Base-by-base conservation (phyloP, 2,797 vertebrate species). In the Moxostoma hubbsi region DNA sequence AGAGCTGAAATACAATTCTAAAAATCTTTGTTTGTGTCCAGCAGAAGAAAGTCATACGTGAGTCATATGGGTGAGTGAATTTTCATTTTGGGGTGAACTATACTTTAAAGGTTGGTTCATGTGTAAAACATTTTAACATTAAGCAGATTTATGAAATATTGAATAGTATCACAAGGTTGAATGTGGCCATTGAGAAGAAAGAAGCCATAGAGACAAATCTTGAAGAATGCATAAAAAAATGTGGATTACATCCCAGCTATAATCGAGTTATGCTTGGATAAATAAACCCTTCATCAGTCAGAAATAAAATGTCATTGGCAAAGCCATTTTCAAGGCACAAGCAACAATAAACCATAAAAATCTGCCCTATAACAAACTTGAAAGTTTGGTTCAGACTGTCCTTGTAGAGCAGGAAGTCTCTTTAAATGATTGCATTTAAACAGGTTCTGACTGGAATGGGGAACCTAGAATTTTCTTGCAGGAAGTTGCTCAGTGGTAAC, bases 381-480 rank as follows among this genome's bases (percentile, higher is more conserved):
- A 36, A 36, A 36, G 36, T 36, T 3, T 36, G 36, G 36, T 36
- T 36, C 36, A 3, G 4, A 36, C 36, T 36, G 36, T 36, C 36
- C 2, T 36, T 36, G 36, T 36, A 4, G 36, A 36, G 36, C 36
- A 36, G 36, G 36, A 36, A 36, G 36, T 36, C 1, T 36, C 36
- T 36, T 36, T 36, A 36, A 36, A 36, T 36, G 36, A 36, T 36
- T 36, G 4, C 36, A 36, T 24, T 24, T 24, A 2, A 24, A 36
- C 12, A 7, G 16, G 51, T 7, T 75, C 8, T 67, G 15, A 46
- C 9, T 64, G 12, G 64, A 80, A 75, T 24, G 49, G 49, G 71
- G 64, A 75, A 80, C 36, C 46, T 55, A 67, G 61, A 16, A 36
- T 36, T 36, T 68, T 47, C 53, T 74, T 61, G n/a, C 64, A 62